Percentiles rank a stretch among this genome's conserved stretches.
These are phyloP conservation scores for Cebus imitator DNA, from an alignment of 2,113 vertebrate species.

Conservation along the genomic window DNA sequence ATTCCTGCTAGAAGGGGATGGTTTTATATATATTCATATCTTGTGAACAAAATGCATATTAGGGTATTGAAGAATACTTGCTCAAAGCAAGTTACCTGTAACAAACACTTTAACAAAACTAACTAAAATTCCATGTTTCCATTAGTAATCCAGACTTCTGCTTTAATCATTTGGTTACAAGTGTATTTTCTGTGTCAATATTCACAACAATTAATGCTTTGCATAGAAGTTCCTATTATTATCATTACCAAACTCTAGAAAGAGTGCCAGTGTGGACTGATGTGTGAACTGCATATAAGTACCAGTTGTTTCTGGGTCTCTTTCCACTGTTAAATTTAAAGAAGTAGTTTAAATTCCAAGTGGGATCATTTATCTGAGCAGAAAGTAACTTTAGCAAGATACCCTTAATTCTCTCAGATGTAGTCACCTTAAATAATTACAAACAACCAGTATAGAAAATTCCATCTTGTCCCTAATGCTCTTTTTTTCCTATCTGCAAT, in stretches of 20 bases:
- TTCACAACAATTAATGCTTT: background rate
- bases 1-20: background rate
- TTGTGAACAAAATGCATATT: constrained; percentile 1
- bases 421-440: constrained; percentile 31
- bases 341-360: constrained; percentile 3
- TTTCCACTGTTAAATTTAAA: constrained; percentile 44
- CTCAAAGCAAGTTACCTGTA: background rate
- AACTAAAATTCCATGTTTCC: background rate
- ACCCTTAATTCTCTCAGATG: background rate
- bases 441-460: background rate
- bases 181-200: background rate
- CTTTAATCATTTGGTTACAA: constrained; percentile 21
- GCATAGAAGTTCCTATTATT: background rate
- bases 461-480: background rate
- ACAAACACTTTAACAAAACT: background rate
- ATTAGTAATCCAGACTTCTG: background rate
- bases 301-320: background rate
- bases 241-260: background rate
- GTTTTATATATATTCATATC: background rate
- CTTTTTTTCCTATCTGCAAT: background rate
- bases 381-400: constrained; percentile 4
- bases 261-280: background rate
- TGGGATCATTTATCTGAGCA: background rate
- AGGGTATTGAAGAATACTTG: background rate
- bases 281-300: background rate